Evolutionary conservation across 2,888 invertebrate species (phyloP), one percentile per base, ranked within the genome.

Genomic region (Drosophila niveifrons): DNA sequence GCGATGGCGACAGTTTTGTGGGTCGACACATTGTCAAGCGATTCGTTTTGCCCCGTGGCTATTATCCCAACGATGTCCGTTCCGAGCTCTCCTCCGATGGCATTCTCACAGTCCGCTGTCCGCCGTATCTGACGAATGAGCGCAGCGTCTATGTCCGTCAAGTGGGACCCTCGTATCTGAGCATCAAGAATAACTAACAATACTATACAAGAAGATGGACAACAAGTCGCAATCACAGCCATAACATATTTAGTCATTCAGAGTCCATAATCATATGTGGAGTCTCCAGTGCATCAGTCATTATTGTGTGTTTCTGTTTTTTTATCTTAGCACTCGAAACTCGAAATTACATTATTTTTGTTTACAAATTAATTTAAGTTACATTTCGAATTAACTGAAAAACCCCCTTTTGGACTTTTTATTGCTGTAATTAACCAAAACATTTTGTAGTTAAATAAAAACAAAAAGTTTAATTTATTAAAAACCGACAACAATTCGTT

Each of bases 21-120:
- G 96, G 97, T 4, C 94, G 97, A 15, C 97, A 97, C 91, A 97
- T 97, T 91, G 94, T 94, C 2, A 94, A 97, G 71, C 93, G 94
- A 48, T 96, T 96, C 89, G 93, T 95, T 80, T 92, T 96, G 44
- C 96, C 96, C 0, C 92, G 94, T 23, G 95, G 94, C 34, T 95
- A 95, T 81, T 95, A 97, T 74, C 94, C 95, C 7, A 94, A 95
- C 8, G 95, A 95, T 79, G 94, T 97, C 1, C 94, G 95, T 52
- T 96, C 97, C 64, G 91, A 92, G 64, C 82, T 91, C 28, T 85
- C 91, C 56, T 90, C 92, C 94, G 97, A 97, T 90, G 97, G 97
- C 11, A 95, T 97, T 48, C 93, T 96, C 46, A 96, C 95, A 0
- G 94, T 97, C 41, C 94, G 94, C 9, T 96, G 96, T 0, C 96